These are phyloP conservation scores for Achroia grisella DNA, from an alignment of 1,140 invertebrate genomes.

Conservation along the genomic window DNA sequence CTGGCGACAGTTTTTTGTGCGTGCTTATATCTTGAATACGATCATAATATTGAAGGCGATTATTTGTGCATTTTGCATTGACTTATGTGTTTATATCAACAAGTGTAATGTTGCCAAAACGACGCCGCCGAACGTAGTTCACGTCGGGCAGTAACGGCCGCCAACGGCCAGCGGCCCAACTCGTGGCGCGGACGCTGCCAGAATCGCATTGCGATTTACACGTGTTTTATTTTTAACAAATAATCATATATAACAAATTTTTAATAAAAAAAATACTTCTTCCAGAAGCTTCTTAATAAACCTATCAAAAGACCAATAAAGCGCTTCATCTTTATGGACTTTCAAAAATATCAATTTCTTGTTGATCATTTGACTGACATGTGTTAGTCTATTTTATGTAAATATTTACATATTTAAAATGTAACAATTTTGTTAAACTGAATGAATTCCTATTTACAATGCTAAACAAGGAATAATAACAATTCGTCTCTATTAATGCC, in stretches of 20 bases:
- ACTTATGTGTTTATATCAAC: conserved; percentile 44
- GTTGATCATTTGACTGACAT: no score
- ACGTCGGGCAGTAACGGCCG: background rate
- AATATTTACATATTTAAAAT: no score
- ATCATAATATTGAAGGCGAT: conserved; percentile 3
- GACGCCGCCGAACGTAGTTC: background rate
- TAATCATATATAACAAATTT: background rate
- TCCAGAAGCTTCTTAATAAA: no score
- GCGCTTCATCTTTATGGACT: no score
- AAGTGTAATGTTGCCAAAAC: conserved; percentile 33
- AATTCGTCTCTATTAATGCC: background rate
- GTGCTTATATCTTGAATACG: no score
- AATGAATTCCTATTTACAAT: background rate
- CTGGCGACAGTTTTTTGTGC: no score
- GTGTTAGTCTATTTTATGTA: no score
- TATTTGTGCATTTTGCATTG: conserved; percentile 8
- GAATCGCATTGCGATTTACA: background rate
- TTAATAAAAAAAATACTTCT: no score
- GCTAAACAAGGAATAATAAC: background rate
- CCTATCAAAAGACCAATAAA: no score
- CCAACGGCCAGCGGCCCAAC: background rate
- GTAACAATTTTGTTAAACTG: no score
- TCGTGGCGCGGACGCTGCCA: conserved; percentile 9
- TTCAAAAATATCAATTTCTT: no score
- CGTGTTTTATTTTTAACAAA: conserved; percentile 1